Evolutionary conservation across 2,113 vertebrate species (phyloP).

Genomic region (Hystrix brachyura): DNA sequence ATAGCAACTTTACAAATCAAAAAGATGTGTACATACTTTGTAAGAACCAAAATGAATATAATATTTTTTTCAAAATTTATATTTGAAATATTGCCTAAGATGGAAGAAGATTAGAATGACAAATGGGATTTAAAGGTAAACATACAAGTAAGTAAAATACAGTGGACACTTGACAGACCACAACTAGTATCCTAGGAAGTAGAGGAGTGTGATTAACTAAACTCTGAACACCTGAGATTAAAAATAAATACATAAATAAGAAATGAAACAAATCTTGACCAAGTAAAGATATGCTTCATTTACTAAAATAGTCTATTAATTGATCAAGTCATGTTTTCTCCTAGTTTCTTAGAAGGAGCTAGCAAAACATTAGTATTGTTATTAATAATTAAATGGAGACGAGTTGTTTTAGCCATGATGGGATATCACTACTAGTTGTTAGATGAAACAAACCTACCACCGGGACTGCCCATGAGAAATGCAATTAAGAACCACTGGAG

Average conservation of each 20-base stretch:
- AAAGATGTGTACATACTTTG: neutral
- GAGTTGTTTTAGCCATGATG: conserved; percentile 64
- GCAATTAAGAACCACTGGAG: conserved; percentile 73
- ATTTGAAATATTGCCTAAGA: neutral
- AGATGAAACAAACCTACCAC: conserved; percentile 69
- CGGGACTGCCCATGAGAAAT: conserved; percentile 62
- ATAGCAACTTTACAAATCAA: neutral
- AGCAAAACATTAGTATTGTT: neutral
- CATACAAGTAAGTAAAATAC: neutral
- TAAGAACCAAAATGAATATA: neutral
- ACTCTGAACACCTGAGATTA: fast-evolving
- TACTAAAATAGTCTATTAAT: conserved; percentile 17
- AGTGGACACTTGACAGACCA: neutral
- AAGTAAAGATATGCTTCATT: conserved; percentile 50
- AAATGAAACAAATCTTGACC: neutral
- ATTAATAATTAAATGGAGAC: conserved; percentile 74
- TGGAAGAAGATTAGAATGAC: neutral
- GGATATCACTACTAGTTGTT: conserved; percentile 51
- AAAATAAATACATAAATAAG: conserved; percentile 3
- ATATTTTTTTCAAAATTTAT: neutral
- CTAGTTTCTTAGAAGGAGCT: conserved; percentile 60
- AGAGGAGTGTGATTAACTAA: neutral
- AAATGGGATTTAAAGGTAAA: neutral
- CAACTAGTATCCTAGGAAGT: neutral
- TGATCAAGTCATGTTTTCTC: conserved; percentile 49